Evolutionary conservation across 2,888 invertebrate species (phyloP), one percentile per base, ranked within the genome.

Genomic region (Trichopria drosophilae): DNA sequence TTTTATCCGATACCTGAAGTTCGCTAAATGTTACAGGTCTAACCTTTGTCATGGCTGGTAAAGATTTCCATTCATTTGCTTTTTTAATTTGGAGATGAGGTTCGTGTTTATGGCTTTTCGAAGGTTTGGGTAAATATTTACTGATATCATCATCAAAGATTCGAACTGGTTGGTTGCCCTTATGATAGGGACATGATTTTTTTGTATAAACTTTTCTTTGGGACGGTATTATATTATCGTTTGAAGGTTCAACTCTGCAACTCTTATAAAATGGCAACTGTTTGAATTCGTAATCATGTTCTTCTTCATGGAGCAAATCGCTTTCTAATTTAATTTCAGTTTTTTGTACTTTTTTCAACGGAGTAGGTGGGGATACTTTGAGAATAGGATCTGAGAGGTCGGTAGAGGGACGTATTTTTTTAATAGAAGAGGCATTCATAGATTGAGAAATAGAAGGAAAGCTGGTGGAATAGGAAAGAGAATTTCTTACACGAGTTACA

Each of bases 401-500:
- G n/a, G n/a, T n/a, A n/a, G n/a, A n/a, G n/a, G n/a, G n/a, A n/a
- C n/a, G n/a, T n/a, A n/a, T n/a, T n/a, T n/a, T n/a, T n/a, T n/a
- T 36, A 34, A 29, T 34, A 6, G 19, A 3, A 1, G 31, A 40
- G 23, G 20, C 15, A 10, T n/a, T 32, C 4, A 20, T 40, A 7
- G 34, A 6, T 20, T 43, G 29, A n/a, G 50, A 29, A 35, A 53
- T 13, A 15, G 53, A 44, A 36, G 52, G 53, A 46, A 26, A 23
- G 24, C n/a, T n/a, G n/a, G n/a, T n/a, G n/a, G n/a, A n/a, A n/a
- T 32, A 42, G 54, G 55, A 51, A 49, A 59, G 48, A 32, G 66
- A 56, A 45, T 61, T 41, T 61, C 69, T 71, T 68, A 73, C 72
- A 63, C 55, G 60, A 26, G 58, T 43, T 31, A 63, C 44, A 26